Percentiles rank a stretch among this genome's conserved stretches.
phyloP scores from a whole-genome alignment of 2,113 vertebrate genomes.

The Casuarius casuarius region DNA sequence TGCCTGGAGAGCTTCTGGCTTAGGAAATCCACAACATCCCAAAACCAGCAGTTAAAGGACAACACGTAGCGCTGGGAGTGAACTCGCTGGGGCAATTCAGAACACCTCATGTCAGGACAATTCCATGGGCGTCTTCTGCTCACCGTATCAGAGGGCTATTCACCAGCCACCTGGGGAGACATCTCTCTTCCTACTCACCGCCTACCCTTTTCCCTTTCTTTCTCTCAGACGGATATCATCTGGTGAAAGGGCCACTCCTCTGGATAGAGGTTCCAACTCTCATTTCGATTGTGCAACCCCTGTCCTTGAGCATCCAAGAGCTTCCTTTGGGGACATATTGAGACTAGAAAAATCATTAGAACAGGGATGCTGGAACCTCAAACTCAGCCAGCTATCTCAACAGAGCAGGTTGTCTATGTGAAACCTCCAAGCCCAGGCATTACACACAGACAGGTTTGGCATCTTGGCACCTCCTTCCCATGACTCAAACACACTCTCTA shows the following conservation, averaged over 20 bases:
- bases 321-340: neutral
- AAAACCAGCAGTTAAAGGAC: neutral
- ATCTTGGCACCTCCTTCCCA: neutral
- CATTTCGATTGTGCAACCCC: constrained; percentile 35
- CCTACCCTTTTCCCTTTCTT: constrained; percentile 30
- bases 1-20: neutral
- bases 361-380: neutral
- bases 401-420: neutral
- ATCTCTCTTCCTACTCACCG: constrained; percentile 45
- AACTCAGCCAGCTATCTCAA: neutral
- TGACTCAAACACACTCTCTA: neutral
- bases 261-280: constrained; percentile 21
- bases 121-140: constrained; percentile 20
- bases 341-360: neutral
- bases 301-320: neutral
- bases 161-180: constrained; percentile 12
- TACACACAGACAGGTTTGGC: neutral
- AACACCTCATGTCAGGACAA: constrained; percentile 35
- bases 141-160: neutral
- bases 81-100: constrained; percentile 35
- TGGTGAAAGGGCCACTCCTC: constrained; percentile 60
- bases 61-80: neutral
- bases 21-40: neutral
- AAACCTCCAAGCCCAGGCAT: neutral
- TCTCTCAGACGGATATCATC: constrained; percentile 37